These are phyloP conservation scores for Ditula angustiorana DNA, from an alignment of 2,888 invertebrate species.

Conservation along the genomic window DNA sequence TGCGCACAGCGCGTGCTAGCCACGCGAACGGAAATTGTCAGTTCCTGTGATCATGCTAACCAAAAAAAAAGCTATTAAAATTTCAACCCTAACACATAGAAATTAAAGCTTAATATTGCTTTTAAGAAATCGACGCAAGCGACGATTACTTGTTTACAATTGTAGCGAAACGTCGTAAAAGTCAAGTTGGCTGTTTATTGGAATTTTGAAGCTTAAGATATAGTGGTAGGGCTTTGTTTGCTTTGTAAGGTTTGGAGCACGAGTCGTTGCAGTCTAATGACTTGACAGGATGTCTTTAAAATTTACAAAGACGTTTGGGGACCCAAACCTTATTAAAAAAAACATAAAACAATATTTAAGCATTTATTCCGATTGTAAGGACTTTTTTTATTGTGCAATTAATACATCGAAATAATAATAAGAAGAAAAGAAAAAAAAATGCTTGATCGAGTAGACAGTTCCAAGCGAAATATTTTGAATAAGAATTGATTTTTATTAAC, in stretches of 20 bases:
- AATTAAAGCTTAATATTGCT: not conserved
- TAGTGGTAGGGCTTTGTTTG: not conserved
- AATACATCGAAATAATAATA: too few species aligned
- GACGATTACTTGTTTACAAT: not conserved
- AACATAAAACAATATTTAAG: too few species aligned
- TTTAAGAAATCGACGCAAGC: not conserved
- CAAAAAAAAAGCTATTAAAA: not conserved
- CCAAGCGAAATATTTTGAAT: too few species aligned
- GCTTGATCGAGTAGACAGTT: too few species aligned
- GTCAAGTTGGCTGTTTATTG: not conserved
- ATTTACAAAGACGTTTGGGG: not conserved
- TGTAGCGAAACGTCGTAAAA: not conserved
- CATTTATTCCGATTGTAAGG: too few species aligned
- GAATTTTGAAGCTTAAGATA: not conserved
- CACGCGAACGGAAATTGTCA: conserved; percentile 12
- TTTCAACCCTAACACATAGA: not conserved
- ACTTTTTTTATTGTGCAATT: too few species aligned
- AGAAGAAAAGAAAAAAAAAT: too few species aligned
- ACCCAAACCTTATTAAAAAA: not conserved
- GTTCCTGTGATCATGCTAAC: not conserved
- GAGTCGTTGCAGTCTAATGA: not conserved
- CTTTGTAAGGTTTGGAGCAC: not conserved
- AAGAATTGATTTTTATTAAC: too few species aligned
- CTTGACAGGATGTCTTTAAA: conserved; percentile 18
- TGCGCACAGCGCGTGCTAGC: conserved; percentile 10